Evolutionary conservation across 2,888 invertebrate genomes (phyloP).

Genomic region (Cepaea hortensis): DNA sequence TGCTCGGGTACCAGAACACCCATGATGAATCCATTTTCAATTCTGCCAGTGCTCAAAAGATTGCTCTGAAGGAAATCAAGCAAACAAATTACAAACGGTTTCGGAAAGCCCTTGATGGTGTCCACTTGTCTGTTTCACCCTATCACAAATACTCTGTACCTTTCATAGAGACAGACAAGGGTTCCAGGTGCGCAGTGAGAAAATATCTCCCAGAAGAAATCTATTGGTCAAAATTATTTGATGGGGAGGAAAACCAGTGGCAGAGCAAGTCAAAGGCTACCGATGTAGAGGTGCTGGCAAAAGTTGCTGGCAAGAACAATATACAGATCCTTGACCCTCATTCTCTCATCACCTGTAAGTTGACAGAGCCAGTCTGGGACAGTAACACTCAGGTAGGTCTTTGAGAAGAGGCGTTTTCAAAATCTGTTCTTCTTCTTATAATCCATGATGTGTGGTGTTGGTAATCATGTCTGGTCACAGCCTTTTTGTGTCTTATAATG

Average conservation of each 20-base stretch:
- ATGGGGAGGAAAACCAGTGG: slow-evolving; percentile 54
- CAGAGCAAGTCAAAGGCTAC: slow-evolving; percentile 49
- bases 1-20: slow-evolving; percentile 80
- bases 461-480: no score
- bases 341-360: slow-evolving; percentile 84
- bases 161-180: slow-evolving; percentile 89
- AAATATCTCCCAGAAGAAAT: slow-evolving; percentile 85
- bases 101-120: slow-evolving; percentile 85
- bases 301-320: slow-evolving; percentile 55
- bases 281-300: slow-evolving; percentile 52
- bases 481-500: no score
- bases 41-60: slow-evolving; percentile 56
- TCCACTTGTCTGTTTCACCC: slow-evolving; percentile 89
- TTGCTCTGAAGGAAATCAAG: slow-evolving; percentile 56
- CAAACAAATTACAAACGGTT: slow-evolving; percentile 79
- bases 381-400: slow-evolving; percentile 77
- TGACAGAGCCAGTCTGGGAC: slow-evolving; percentile 81
- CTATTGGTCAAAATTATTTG: slow-evolving; percentile 81
- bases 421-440: no score
- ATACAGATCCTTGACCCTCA: slow-evolving; percentile 76
- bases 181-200: slow-evolving; percentile 85
- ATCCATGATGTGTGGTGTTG: no score
- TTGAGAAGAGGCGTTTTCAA: no score
- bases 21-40: slow-evolving; percentile 76
- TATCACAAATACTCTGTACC: slow-evolving; percentile 90